These are phyloP conservation scores for Empis stercorea DNA, from an alignment of 2,888 invertebrate genomes.

Conservation along the genomic window DNA sequence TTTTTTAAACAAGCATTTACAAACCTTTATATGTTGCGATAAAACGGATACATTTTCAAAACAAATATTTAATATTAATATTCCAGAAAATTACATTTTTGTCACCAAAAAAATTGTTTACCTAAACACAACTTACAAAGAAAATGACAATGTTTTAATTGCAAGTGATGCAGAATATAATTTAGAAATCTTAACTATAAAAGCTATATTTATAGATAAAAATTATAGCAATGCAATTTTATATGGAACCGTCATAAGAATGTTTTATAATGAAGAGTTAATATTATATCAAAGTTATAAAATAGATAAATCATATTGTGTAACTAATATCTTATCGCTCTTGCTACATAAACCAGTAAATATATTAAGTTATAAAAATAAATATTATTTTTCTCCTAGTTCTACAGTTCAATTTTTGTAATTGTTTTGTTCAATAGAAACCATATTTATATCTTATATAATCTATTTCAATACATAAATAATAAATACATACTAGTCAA, in stretches of 20 bases:
- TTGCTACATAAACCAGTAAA: slow-evolving; percentile 1
- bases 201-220: background rate
- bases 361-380: background rate
- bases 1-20: background rate
- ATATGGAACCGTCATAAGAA: background rate
- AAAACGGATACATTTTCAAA: background rate
- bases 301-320: background rate
- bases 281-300: slow-evolving; percentile 1
- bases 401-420: too few species aligned
- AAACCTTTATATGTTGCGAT: background rate
- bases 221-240: background rate
- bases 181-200: background rate
- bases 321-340: background rate
- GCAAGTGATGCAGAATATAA: background rate
- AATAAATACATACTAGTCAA: too few species aligned
- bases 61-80: background rate
- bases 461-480: too few species aligned
- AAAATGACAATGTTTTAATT: background rate
- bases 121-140: background rate
- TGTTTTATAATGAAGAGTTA: background rate
- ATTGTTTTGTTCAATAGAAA: too few species aligned
- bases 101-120: background rate
- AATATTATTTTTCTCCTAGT: background rate
- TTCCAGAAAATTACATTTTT: background rate
- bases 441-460: too few species aligned